A percentile compares a stretch with the other conserved stretches of the same genome.
Evolutionary conservation across 1,140 invertebrate genomes (phyloP).

Genomic region (Macrocentrus cingulum): DNA sequence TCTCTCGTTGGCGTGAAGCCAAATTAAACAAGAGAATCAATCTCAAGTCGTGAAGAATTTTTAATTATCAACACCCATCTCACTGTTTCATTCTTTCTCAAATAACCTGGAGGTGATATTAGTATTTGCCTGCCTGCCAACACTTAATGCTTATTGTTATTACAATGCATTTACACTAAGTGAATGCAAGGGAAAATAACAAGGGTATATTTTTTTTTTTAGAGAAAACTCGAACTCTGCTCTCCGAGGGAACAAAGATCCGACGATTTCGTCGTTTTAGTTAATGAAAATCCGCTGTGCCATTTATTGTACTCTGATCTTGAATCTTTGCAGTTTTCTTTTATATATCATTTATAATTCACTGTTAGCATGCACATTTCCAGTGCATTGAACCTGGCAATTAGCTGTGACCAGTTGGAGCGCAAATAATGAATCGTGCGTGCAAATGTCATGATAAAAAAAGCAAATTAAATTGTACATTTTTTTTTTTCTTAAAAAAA

Average conservation of each 20-base stretch:
- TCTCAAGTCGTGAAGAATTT: not conserved
- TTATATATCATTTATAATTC: conserved; percentile 19
- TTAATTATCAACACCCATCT: not conserved
- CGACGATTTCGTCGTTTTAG: not conserved
- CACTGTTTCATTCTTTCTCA: not conserved
- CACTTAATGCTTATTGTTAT: too few species aligned
- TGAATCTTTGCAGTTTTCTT: not conserved
- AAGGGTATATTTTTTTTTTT: not conserved
- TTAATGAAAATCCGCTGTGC: not conserved
- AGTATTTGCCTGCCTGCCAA: not conserved
- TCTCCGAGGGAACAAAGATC: too few species aligned
- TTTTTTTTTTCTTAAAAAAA: conserved; percentile 7
- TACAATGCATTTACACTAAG: too few species aligned
- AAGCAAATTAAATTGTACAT: not conserved
- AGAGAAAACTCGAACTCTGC: too few species aligned
- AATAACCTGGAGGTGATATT: not conserved
- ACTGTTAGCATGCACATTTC: conserved; percentile 15
- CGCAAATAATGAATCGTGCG: conserved; percentile 20
- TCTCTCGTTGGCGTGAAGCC: not conserved
- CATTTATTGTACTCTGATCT: not conserved
- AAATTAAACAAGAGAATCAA: not conserved
- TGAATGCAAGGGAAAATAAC: too few species aligned
- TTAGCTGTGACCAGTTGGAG: conserved; percentile 24
- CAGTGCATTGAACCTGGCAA: conserved; percentile 23
- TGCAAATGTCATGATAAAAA: conserved; percentile 21